Evolutionary conservation across 1,140 invertebrate species (phyloP), one percentile per base, ranked within the genome.

Genomic region (Papilio helenus): DNA sequence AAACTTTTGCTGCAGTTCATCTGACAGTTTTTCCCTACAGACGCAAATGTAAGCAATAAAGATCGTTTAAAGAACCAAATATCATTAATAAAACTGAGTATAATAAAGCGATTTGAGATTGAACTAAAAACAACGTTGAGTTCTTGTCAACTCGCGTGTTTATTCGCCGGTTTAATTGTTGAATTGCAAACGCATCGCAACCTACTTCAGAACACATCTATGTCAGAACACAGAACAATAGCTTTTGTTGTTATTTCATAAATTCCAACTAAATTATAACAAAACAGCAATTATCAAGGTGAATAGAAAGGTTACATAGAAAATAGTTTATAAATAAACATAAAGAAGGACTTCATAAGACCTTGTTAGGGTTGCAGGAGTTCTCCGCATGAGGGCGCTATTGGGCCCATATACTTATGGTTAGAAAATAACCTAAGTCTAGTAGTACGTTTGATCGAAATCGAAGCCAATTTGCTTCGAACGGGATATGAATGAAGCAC

Each of bases 211-310:
- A 49, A 74, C 23, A 74, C 26, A 74, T 51, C 34, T 39, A 46
- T 44, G 72, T 73, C 72, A 49, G 51, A 26, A 49, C 44, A 12
- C 16, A 23, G 72, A 74, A 74, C 72, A 74, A 74, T 74, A 74
- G 72, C 39, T 4, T 74, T 74, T 74, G 46, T 74, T 51, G 72
- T 51, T 51, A 49, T 51, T 16, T 74, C 26, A 74, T 44, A 68
- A 26, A 68, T 68, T 68, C 61, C 26, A 29, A 16, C 3, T 29
- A 29, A 29, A 16, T 18, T 34, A 68, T 68, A 74, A 74, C n/a
- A 44, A 74, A 26, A 26, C 44, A 49, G 51, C 10, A 42, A 73
- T 26, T 61, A 68, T 16, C 61, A 68, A 68, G 23, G 61, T 61
- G 20, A 61, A 0, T 12, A 16, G 61, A 68, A 29, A 61, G 58